Evolutionary conservation across 1,140 invertebrate species (phyloP).

Genomic region (Diabrotica virgifera): DNA sequence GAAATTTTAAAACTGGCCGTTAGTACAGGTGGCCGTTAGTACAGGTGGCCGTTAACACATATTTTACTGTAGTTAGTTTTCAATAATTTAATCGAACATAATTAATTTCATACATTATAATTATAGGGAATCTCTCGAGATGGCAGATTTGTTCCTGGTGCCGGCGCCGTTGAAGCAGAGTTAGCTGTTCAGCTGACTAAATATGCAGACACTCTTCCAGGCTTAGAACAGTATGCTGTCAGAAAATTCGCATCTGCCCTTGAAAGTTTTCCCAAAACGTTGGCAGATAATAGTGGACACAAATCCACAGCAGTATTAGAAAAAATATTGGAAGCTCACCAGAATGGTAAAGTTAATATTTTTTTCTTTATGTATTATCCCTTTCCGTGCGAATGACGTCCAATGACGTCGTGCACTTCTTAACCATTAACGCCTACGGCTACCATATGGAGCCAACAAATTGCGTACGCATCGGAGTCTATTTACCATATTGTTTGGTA

Average conservation of each 20-base stretch:
- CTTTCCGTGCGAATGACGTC: too few species aligned
- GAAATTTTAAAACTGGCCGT: too few species aligned
- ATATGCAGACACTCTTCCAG: slow-evolving; percentile 88
- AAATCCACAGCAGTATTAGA: slow-evolving; percentile 86
- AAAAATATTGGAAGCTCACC: slow-evolving; percentile 88
- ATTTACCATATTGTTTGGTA: too few species aligned
- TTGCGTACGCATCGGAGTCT: too few species aligned
- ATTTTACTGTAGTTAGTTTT: too few species aligned
- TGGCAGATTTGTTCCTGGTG: slow-evolving; percentile 84
- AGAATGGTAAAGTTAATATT: slow-evolving; percentile 47
- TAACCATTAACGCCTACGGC: too few species aligned
- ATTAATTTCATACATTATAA: neutral
- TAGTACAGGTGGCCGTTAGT: too few species aligned
- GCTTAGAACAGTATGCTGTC: slow-evolving; percentile 96
- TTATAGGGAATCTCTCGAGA: slow-evolving; percentile 54
- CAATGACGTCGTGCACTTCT: too few species aligned
- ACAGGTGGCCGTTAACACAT: too few species aligned
- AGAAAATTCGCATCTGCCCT: slow-evolving; percentile 91
- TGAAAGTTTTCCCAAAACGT: slow-evolving; percentile 85
- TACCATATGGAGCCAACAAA: too few species aligned
- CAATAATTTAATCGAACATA: too few species aligned
- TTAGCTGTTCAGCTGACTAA: slow-evolving; percentile 80
- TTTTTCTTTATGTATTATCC: neutral
- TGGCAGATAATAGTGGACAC: slow-evolving; percentile 93
- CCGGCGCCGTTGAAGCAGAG: slow-evolving; percentile 93